Conservation (phyloP, 2,888 invertebrate genomes). For the Aleiodes leptofemur region DNA sequence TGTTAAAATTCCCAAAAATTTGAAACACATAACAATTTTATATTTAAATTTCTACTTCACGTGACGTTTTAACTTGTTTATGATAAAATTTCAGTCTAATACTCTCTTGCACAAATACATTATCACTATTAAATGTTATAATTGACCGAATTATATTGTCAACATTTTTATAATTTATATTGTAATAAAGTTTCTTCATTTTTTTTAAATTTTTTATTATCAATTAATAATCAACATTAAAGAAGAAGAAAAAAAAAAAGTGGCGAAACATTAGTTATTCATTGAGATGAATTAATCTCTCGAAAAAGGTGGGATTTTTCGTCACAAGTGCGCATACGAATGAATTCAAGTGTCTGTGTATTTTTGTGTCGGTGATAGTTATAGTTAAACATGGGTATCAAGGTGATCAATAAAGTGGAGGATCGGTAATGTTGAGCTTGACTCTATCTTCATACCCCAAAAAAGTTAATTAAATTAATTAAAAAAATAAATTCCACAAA, state of each 20-base stretch:
- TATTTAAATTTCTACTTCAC: conserved; percentile 15
- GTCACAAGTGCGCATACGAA: conserved; percentile 21
- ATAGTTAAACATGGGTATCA: not conserved
- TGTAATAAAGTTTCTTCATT: conserved; percentile 24
- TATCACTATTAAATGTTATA: conserved; percentile 21
- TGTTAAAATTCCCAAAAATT: not conserved
- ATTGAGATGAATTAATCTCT: conserved; percentile 3
- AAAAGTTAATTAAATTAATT: too few species aligned
- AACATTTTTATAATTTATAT: not conserved
- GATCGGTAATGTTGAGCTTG: conserved; percentile 25
- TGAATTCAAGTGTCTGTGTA: not conserved
- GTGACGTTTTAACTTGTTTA: conserved; percentile 25
- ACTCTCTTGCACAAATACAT: conserved; percentile 18
- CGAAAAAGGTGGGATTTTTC: not conserved
- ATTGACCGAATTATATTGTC: conserved; percentile 27
- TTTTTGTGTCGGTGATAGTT: not conserved
- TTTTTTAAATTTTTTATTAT: not conserved
- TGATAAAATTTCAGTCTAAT: conserved; percentile 32
- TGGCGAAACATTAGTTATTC: not conserved
- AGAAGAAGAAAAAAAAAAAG: not conserved
- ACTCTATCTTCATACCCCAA: not conserved
- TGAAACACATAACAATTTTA: conserved; percentile 17
- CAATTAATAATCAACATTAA: not conserved
- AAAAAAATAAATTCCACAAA: too few species aligned
- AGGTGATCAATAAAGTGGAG: conserved; percentile 24